These are phyloP conservation scores for Prenolepis imparis DNA, from an alignment of 2,888 invertebrate species.

Conservation along the genomic window DNA sequence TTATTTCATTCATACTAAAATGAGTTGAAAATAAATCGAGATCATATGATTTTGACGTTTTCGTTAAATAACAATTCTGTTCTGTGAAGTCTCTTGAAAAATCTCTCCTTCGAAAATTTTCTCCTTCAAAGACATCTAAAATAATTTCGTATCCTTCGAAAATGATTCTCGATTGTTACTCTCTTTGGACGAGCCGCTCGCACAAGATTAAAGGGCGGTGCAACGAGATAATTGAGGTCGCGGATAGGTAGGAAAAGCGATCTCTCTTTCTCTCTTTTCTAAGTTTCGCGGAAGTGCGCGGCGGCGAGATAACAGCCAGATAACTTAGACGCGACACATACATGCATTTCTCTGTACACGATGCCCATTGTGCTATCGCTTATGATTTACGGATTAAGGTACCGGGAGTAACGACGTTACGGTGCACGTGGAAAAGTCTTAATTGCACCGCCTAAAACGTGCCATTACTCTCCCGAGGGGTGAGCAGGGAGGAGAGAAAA, in stretches of 20 bases:
- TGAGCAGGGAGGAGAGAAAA: background rate
- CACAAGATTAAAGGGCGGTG: constrained; percentile 2
- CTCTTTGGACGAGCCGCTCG: background rate
- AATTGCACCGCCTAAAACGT: constrained; percentile 73
- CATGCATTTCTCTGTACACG: constrained; percentile 22
- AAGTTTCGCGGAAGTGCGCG: constrained; percentile 14
- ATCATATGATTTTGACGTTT: background rate
- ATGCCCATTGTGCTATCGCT: constrained; percentile 40
- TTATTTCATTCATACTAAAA: background rate
- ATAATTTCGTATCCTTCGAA: background rate
- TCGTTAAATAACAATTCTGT: background rate
- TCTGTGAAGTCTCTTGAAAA: background rate
- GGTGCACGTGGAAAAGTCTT: constrained; percentile 53
- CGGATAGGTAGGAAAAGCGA: constrained; percentile 10
- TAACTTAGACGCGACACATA: constrained; percentile 40
- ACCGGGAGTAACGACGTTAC: constrained; percentile 43
- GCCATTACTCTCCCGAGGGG: constrained; percentile 66
- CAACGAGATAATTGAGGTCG: constrained; percentile 11
- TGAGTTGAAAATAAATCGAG: background rate
- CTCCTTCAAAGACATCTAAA: background rate
- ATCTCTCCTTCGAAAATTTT: background rate
- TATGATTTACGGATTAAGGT: constrained; percentile 43
- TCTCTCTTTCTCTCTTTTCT: constrained; percentile 24
- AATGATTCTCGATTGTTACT: background rate
- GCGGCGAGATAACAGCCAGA: constrained; percentile 8